Evolutionary conservation across 2,113 vertebrate species (phyloP), one percentile per base, ranked within the genome.

Genomic region (Odobenus rosmarus): DNA sequence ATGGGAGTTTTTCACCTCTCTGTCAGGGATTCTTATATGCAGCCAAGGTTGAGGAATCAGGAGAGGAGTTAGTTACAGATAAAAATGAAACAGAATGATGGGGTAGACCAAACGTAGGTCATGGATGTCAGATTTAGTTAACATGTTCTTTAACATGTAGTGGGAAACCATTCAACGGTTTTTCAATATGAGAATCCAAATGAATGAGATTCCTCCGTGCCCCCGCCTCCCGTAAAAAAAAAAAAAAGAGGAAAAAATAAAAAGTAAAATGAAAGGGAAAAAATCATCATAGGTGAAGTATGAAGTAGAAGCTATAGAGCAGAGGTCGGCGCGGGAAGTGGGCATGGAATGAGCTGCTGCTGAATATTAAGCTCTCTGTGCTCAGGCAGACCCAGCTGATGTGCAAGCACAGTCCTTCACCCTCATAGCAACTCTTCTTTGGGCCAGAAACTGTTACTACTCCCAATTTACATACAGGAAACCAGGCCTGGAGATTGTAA

Each of bases 361-460:
- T 12, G 42, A 31, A 18, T 12, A 26, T 12, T 11, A 11, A 36
- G 14, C 13, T 51, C 19, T 5, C 72, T n/a, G 28, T 13, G 33
- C 24, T 64, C 31, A 18, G 24, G 42, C 6, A 31, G 24, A 2
- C 7, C 16, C 61, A 0, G 12, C 16, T 9, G 0, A 19, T 16
- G 26, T 21, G 6, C 13, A 5, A 19, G 4, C 1, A 1, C 5
- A 36, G 15, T 9, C 18, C 84, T 53, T 49, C 64, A 24, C 53
- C 2, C 42, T 51, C 5, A 4, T 14, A 74, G 33, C 57, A 53
- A 26, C 28, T 74, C 39, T 64, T 8, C 39, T 64, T 3, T 39
- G 14, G 19, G 31, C 4, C 33, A 42, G 85, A 39, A 4, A 42
- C 7, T 9, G 28, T 16, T 28, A 21, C 46, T 74, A 33, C 31